A percentile compares a stretch with the other conserved stretches of the same genome.
phyloP scores from a whole-genome alignment of 2,888 invertebrate species.

The Teleiodes luculella region DNA sequence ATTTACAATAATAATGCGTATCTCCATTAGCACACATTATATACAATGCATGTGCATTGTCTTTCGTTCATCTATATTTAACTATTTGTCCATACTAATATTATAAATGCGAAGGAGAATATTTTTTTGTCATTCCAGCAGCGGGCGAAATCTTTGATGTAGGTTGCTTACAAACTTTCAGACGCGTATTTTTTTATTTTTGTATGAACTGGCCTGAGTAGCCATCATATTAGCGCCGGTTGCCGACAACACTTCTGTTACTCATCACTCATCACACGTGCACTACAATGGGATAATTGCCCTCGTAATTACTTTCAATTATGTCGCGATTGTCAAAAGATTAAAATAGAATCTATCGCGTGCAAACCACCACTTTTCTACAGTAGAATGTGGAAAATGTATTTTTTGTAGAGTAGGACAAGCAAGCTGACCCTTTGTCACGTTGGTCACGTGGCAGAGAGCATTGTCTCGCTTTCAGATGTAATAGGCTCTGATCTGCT shows the following conservation, averaged over 20 bases:
- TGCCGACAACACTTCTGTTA: constrained; percentile 21
- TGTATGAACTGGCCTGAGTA: too few species aligned
- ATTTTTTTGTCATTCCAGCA: too few species aligned
- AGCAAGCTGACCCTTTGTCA: constrained; percentile 56
- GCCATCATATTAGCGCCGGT: background rate
- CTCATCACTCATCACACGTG: constrained; percentile 38
- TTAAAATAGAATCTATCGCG: constrained; percentile 72
- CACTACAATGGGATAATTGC: constrained; percentile 46
- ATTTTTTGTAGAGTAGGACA: constrained; percentile 33
- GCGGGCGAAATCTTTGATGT: too few species aligned
- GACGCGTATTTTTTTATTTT: too few species aligned
- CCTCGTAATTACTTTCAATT: constrained; percentile 61
- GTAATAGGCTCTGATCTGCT: constrained; percentile 50
- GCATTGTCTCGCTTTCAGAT: constrained; percentile 55
- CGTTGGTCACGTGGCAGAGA: constrained; percentile 59
- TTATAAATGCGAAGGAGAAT: too few species aligned
- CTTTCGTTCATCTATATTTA: too few species aligned
- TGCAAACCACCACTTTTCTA: constrained; percentile 66
- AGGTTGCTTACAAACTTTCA: too few species aligned
- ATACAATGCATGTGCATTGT: too few species aligned
- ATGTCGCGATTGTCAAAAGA: constrained; percentile 67
- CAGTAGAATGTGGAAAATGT: constrained; percentile 60
- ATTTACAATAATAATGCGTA: too few species aligned
- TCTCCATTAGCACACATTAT: too few species aligned
- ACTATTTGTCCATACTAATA: too few species aligned